Conservation (phyloP, 2,888 invertebrate species). For the Philereme transversata region DNA sequence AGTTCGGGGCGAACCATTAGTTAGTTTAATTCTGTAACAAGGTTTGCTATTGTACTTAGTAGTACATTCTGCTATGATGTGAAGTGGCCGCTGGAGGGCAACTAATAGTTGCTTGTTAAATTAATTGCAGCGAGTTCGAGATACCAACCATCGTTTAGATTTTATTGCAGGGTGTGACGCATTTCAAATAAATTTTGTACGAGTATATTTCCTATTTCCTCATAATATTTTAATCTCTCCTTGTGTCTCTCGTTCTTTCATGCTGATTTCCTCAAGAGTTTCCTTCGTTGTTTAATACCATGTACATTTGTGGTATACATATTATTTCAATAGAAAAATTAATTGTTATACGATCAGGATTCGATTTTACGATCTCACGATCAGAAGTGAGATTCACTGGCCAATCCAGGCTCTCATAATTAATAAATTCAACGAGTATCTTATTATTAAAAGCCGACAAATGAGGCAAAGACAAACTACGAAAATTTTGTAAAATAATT, state of each 20-base stretch:
- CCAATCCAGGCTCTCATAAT: background rate
- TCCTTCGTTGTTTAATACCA: too few species aligned
- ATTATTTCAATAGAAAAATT: too few species aligned
- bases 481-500: background rate
- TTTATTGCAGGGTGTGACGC: background rate
- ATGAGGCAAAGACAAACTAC: too few species aligned
- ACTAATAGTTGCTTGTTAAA: slow-evolving; percentile 62
- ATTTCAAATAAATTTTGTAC: background rate
- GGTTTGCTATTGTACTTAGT: slow-evolving; percentile 58
- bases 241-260: too few species aligned
- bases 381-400: too few species aligned
- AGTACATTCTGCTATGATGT: slow-evolving; percentile 55
- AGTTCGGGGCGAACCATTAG: too few species aligned
- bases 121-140: slow-evolving; percentile 38
- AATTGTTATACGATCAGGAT: too few species aligned
- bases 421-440: background rate
- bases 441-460: too few species aligned
- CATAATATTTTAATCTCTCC: background rate
- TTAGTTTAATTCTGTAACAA: slow-evolving; percentile 44
- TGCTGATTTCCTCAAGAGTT: too few species aligned
- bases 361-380: too few species aligned
- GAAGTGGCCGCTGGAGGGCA: slow-evolving; percentile 53
- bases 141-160: slow-evolving; percentile 4
- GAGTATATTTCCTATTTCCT: background rate
- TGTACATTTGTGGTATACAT: too few species aligned